phyloP scores from a whole-genome alignment of 2,888 invertebrate species.

The Helobdella robusta region DNA sequence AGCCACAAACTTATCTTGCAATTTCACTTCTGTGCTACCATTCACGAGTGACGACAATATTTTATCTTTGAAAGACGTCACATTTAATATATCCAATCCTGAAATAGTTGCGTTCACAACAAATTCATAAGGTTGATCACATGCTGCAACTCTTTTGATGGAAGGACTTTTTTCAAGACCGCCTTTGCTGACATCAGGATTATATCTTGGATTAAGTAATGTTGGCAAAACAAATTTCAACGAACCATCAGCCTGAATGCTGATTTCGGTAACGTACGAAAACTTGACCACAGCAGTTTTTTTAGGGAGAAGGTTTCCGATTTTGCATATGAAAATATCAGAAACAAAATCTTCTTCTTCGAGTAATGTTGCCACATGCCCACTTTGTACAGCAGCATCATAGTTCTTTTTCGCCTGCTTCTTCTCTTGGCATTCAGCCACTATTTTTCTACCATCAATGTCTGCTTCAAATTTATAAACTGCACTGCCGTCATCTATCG shows the following conservation, averaged over 20 bases:
- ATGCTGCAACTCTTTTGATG: background rate
- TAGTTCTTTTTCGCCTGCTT: slow-evolving; percentile 38
- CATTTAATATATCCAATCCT: slow-evolving; percentile 1
- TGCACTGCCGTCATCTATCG: slow-evolving; percentile 38
- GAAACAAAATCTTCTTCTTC: slow-evolving; percentile 34
- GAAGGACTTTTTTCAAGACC: background rate
- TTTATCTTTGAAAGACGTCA: slow-evolving; percentile 16
- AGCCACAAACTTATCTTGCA: slow-evolving; percentile 18
- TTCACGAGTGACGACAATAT: slow-evolving; percentile 7
- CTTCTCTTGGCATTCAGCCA: slow-evolving; percentile 40
- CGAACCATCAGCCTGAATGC: slow-evolving; percentile 33
- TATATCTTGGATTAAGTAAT: slow-evolving; percentile 26
- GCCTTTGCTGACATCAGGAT: slow-evolving; percentile 20
- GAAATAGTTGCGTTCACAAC: slow-evolving; percentile 12
- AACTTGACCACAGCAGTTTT: slow-evolving; percentile 34
- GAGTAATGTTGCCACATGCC: slow-evolving; percentile 37
- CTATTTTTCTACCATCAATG: slow-evolving; percentile 37
- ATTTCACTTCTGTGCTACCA: slow-evolving; percentile 19
- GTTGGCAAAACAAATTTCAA: slow-evolving; percentile 21
- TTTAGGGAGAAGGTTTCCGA: slow-evolving; percentile 38
- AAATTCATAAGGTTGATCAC: slow-evolving; percentile 19
- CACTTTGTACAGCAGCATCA: slow-evolving; percentile 35
- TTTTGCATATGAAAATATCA: slow-evolving; percentile 37
- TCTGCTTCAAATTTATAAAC: slow-evolving; percentile 40
- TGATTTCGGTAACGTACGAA: slow-evolving; percentile 37